Base-by-base conservation (phyloP, 2,888 invertebrate species). In the Hemaris fuciformis region DNA sequence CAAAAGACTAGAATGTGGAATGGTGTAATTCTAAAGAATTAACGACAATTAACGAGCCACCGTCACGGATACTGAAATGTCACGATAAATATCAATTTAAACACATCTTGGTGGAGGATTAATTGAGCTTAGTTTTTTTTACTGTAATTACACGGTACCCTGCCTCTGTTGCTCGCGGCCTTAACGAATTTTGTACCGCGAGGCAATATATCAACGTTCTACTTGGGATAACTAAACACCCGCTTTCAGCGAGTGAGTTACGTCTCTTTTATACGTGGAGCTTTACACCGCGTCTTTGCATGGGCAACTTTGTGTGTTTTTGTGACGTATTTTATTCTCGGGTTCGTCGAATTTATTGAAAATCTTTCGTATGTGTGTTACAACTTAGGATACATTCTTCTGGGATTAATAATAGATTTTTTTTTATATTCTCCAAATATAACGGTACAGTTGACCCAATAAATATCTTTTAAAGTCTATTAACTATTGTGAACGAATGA, bases 71-170 rank as follows among this genome's bases (percentile, higher is more conserved):
- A 61, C 43, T 56, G 20, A 61, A 57, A 61, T 57, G 57, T 61
- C 61, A 61, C 61, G 83, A 87, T 90, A 87, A 89, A 89, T 89
- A 87, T 88, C 79, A 87, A 85, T 86, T 85, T 85, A 84, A 84
- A 80, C 79, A 82, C 81, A 78, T 73, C 70, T 73, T 76, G 68
- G 75, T 77, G 74, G 74, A 82, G 83, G 85, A 90, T 89, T 90
- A 89, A 91, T 90, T 87, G 87, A 80, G 79, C n/a, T n/a, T n/a
- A n/a, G n/a, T n/a, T 87, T 89, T 89, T 89, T 84, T 84, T 85
- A 85, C 82, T 67, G 85, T 89, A 89, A 89, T 89, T 88, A 89
- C 88, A 88, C 72, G 85, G 80, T 85, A 75, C 67, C 61, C 60
- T 48, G 62, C 61, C 69, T 65, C 68, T 71, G 68, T 62, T 58